Base-by-base conservation (phyloP, 2,797 vertebrate species). In the Pseudochaenichthys georgianus region DNA sequence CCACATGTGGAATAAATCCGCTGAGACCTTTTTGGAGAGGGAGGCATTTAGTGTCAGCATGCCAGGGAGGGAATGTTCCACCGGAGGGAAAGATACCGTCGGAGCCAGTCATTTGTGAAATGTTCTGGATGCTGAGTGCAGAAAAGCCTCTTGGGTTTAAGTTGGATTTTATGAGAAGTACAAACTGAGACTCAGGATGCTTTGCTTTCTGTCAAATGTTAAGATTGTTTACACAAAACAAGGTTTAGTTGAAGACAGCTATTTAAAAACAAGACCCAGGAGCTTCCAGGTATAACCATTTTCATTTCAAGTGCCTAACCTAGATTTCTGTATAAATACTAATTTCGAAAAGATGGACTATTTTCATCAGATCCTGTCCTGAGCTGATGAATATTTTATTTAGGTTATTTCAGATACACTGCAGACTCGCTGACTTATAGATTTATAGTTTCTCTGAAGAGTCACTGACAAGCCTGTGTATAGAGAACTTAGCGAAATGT, bases 1-100 rank as follows among this genome's bases (percentile, higher is more conserved):
- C 74, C 90, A 90, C 92, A 93, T 68, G 77, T 78, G 75, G 85
- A 80, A 62, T 61, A n/a, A 80, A 86, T 91, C 86, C 80, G 11
- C 68, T 48, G 58, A 64, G 75, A 81, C 53, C 52, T 78, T 76
- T 78, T 60, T 34, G 41, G 46, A 48, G 67, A 51, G 68, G 60
- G 58, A 28, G 75, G 77, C 55, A 71, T 86, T 87, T 65, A 65
- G 60, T 61, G 80, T 75, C 67, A 54, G 67, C 59, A 23, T 76
- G 64, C 69, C 78, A 82, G 63, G 64, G 41, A 50, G 73, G 48
- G 67, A 77, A 81, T 75, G 79, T 84, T 81, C 70, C 80, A 82
- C 34, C 31, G 42, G 19, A 31, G 54, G 50, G 67, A 55, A 23
- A 21, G 28, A 54, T 45, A 5, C 61, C 0, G 3, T 5, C 46